Conservation (phyloP, 2,797 vertebrate species). For the Gambelia wislizenii region DNA sequence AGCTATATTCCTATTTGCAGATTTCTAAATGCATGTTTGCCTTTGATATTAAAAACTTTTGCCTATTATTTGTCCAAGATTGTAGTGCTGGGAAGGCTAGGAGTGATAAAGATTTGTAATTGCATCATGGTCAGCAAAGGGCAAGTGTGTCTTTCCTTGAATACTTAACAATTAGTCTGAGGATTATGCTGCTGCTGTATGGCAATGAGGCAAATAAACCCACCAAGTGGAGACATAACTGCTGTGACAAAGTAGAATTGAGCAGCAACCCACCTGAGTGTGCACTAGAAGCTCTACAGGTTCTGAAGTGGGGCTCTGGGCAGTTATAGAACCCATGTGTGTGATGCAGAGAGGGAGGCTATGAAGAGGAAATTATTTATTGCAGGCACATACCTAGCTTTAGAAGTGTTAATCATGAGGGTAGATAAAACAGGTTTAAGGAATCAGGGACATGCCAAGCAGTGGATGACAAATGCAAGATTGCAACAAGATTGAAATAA, state of each 20-base stretch:
- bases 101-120: slow-evolving; percentile 49
- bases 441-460: not conserved
- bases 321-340: too few species aligned
- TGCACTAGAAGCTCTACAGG: too few species aligned
- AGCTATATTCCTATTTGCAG: not conserved
- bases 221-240: not conserved
- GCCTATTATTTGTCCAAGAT: not conserved
- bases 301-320: not conserved
- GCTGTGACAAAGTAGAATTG: too few species aligned
- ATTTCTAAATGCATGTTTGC: not conserved
- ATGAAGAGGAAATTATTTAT: not conserved
- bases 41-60: not conserved
- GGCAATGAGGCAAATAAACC: not conserved
- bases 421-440: not conserved
- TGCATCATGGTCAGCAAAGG: slow-evolving; percentile 58
- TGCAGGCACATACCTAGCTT: not conserved
- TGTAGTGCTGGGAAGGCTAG: slow-evolving; percentile 16
- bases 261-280: too few species aligned
- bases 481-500: not conserved
- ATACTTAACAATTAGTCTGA: slow-evolving; percentile 43
- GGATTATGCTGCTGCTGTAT: not conserved
- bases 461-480: not conserved
- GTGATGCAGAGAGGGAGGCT: too few species aligned
- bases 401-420: not conserved
- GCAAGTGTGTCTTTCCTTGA: slow-evolving; percentile 30